A percentile compares a stretch with the other conserved stretches of the same genome.
Conservation (phyloP, 2,888 invertebrate species). For the Helobdella robusta region DNA sequence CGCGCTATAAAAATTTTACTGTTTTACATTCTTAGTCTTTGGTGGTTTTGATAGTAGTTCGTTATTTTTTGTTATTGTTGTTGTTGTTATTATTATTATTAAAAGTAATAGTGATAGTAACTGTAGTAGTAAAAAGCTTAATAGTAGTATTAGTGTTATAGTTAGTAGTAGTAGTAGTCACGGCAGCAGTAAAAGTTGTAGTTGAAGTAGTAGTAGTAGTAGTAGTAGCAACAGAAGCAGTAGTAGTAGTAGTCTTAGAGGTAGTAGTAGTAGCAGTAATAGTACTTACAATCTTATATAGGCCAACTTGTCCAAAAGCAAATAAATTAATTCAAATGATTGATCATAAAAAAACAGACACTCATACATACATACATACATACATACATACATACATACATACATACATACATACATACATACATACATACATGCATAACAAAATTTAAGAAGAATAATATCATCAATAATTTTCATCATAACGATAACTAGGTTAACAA, state of each 20-base stretch:
- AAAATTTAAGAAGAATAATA: too few species aligned
- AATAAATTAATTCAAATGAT: not conserved
- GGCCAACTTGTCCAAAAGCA: not conserved
- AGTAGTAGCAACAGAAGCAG: not conserved
- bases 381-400: conserved; percentile 21
- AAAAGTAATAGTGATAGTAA: not conserved
- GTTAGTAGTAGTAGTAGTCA: conserved; percentile 9
- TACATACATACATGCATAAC: conserved; percentile 9
- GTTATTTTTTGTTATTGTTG: not conserved
- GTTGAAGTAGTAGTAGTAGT: not conserved
- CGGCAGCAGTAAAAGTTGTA: not conserved
- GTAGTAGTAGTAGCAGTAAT: not conserved
- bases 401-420: conserved; percentile 19
- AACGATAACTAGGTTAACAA: too few species aligned
- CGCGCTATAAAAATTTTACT: too few species aligned
- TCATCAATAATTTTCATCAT: too few species aligned
- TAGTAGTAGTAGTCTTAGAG: not conserved
- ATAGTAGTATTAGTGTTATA: conserved; percentile 3
- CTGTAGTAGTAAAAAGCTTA: not conserved
- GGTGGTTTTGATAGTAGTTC: too few species aligned
- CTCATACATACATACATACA: conserved; percentile 20
- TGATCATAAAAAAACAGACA: too few species aligned
- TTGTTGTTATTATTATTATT: not conserved
- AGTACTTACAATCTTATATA: not conserved
- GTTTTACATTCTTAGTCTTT: too few species aligned